Evolutionary conservation across 2,113 vertebrate species (phyloP), one percentile per base, ranked within the genome.

Genomic region (cat (Felis catus)): DNA sequence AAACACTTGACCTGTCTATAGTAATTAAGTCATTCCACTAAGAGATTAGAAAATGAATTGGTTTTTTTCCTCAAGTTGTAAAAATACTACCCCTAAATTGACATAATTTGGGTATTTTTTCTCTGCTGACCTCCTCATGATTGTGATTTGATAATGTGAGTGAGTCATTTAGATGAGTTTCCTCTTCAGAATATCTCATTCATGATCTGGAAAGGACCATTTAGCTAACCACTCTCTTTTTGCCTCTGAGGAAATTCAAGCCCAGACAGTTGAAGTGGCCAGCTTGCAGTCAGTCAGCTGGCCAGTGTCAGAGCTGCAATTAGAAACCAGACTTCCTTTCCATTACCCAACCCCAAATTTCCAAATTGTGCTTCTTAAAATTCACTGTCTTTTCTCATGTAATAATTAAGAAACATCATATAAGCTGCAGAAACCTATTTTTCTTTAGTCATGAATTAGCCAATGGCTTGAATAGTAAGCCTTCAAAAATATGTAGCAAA

Each of bases 181-280:
- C 66, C 18, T 80, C 86, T 39, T 97, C 55, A 39, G 33, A 78
- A 39, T 91, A 86, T 89, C 82, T 93, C 86, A 79, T 76, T 96
- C 89, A 68, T 4, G 7, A 89, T 82, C 3, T 0, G 71, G 58
- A 97, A 97, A 96, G 63, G 41, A 83, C 66, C 65, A 48, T 53
- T 93, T 88, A 87, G 91, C 58, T 53, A 87, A 65, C 65, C 31
- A 63, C 21, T 48, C 29, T 81, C 29, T 89, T 81, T 95, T 68
- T 83, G 68, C 48, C 25, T 93, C 66, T 66, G 36, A 94, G 31
- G 48, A 95, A 94, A 94, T 55, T 51, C 41, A 36, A 97, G 53
- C 65, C 36, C 36, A 97, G 93, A 96, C 70, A 94, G 66, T 92
- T 65, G 68, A 95, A 97, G 80, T 78, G 23, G 95, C 70, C 83